Evolutionary conservation across 2,888 invertebrate species (phyloP).

Genomic region (Diarsia dahlii): DNA sequence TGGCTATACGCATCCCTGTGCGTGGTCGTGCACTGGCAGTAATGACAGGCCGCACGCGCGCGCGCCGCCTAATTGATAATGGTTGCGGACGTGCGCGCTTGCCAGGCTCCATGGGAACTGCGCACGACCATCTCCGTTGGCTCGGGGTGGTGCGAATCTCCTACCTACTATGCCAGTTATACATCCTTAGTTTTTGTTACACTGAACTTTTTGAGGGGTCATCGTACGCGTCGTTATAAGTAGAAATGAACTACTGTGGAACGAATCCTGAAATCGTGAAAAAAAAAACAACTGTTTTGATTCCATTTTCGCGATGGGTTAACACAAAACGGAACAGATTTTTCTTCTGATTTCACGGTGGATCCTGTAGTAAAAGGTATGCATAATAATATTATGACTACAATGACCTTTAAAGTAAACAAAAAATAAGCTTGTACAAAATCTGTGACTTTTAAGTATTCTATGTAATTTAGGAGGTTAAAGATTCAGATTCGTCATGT

Average conservation of each 20-base stretch:
- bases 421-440: neutral
- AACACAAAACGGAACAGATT: too few species aligned
- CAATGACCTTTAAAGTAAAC: neutral
- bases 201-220: neutral
- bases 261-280: neutral
- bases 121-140: constrained; percentile 60
- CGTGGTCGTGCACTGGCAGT: constrained; percentile 85
- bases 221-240: neutral
- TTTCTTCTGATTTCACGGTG: neutral
- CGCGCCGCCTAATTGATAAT: constrained; percentile 89
- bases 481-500: neutral
- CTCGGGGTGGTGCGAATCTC: constrained; percentile 70
- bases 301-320: neutral
- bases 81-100: constrained; percentile 84
- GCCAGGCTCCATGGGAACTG: constrained; percentile 81
- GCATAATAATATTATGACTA: neutral
- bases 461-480: neutral
- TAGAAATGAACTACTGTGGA: neutral
- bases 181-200: neutral
- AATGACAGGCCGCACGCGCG: constrained; percentile 90
- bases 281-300: neutral
- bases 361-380: neutral
- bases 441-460: neutral
- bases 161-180: constrained; percentile 53
- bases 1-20: constrained; percentile 71